Evolutionary conservation across 1,140 invertebrate species (phyloP).

Genomic region (Whitmania pigra): DNA sequence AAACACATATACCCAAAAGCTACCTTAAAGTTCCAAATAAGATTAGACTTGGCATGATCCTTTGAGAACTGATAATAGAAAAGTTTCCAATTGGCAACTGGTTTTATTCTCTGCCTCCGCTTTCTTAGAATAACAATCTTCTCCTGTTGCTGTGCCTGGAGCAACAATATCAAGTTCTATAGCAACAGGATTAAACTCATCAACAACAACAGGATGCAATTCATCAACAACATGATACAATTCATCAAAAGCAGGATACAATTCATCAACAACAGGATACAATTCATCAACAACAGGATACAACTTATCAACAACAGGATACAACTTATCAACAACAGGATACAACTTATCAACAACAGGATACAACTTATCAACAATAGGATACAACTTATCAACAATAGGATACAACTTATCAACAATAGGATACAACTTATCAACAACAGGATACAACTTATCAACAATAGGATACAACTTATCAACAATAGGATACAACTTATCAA

Average conservation of each 20-base stretch:
- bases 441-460: background rate
- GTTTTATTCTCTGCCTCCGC: slow-evolving; percentile 75
- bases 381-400: too few relatives aligned
- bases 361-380: slow-evolving; percentile 18
- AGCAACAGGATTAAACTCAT: too few relatives aligned
- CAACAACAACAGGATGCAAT: background rate
- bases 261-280: background rate
- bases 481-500: background rate
- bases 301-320: slow-evolving; percentile 9
- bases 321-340: too few relatives aligned
- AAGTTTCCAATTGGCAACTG: slow-evolving; percentile 66
- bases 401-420: too few relatives aligned
- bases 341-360: slow-evolving; percentile 9
- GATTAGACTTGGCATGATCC: slow-evolving; percentile 86
- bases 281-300: too few relatives aligned
- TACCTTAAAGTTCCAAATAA: slow-evolving; percentile 97
- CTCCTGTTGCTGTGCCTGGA: slow-evolving; percentile 31
- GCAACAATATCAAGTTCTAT: background rate
- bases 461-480: too few relatives aligned
- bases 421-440: background rate
- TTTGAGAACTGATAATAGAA: slow-evolving; percentile 91
- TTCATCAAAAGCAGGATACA: too few relatives aligned
- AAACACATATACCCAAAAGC: too few relatives aligned
- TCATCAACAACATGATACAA: background rate
- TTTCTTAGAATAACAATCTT: slow-evolving; percentile 75